phyloP scores from a whole-genome alignment of 2,888 invertebrate genomes.

The Platycheirus rosarum region DNA sequence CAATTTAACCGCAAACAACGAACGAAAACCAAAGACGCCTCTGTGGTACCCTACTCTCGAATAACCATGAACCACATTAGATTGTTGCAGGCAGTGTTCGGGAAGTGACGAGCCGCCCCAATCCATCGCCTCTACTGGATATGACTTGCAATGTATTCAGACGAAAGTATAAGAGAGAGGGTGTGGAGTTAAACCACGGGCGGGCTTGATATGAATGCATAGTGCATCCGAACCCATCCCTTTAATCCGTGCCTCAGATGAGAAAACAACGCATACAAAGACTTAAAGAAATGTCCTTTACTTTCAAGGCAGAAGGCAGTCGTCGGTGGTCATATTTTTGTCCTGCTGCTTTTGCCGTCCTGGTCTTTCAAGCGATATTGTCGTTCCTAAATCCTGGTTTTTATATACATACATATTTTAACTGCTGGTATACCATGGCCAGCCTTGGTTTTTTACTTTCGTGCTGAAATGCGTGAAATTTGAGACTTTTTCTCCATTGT shows the following conservation, averaged over 20 bases:
- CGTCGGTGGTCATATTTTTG: conserved; percentile 7
- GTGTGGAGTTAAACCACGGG: neutral
- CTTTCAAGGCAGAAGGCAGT: conserved; percentile 37
- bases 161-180: conserved; percentile 1
- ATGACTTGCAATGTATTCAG: conserved; percentile 60
- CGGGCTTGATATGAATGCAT: conserved; percentile 53
- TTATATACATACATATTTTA: conserved; percentile 1
- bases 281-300: conserved; percentile 57
- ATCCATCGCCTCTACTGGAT: conserved; percentile 37
- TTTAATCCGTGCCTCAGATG: conserved; percentile 40
- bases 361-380: conserved; percentile 34
- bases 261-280: conserved; percentile 35
- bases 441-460: conserved; percentile 24
- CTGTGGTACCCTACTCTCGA: conserved; percentile 31
- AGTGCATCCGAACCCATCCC: conserved; percentile 60
- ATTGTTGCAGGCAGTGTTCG: conserved; percentile 17
- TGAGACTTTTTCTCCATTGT: conserved; percentile 69
- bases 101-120: conserved; percentile 36
- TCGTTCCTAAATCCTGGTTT: conserved; percentile 48
- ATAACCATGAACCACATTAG: conserved; percentile 40
- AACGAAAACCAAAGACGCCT: conserved; percentile 55
- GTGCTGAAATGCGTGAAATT: conserved; percentile 70
- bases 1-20: conserved; percentile 72
- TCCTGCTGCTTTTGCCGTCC: conserved; percentile 21
- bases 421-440: conserved; percentile 6